These are phyloP conservation scores for Alosa sapidissima DNA, from an alignment of 2,797 vertebrate genomes.

Conservation along the genomic window DNA sequence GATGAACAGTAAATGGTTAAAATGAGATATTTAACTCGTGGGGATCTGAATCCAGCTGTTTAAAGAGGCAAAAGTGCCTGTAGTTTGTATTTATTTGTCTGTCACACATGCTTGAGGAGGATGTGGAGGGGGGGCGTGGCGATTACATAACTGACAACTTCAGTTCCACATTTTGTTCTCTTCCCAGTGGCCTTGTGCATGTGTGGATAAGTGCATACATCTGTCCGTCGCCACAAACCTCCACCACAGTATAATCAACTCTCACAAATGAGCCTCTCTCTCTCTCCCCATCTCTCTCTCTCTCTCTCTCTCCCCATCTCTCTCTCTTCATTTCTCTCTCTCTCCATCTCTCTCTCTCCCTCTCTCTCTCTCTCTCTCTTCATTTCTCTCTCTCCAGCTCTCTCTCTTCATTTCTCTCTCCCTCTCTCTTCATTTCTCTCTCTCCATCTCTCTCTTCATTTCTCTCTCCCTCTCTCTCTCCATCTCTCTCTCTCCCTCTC, in stretches of 20 bases:
- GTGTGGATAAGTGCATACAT: neutral
- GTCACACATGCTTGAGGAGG: neutral
- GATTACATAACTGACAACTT: neutral
- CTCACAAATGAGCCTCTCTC: neutral
- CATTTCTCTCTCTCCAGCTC: neutral
- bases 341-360: no score
- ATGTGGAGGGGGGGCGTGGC: conserved; percentile 1
- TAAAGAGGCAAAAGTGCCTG: neutral
- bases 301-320: neutral
- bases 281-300: neutral
- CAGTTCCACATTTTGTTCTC: neutral
- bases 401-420: conserved; percentile 1
- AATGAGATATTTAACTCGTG: neutral
- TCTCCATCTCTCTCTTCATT: neutral
- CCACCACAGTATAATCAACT: neutral
- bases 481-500: neutral
- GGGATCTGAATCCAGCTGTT: neutral
- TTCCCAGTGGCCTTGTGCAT: neutral
- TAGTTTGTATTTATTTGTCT: neutral
- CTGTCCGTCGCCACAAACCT: neutral
- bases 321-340: neutral
- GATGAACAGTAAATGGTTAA: conserved; percentile 21
- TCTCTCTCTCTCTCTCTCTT: no score
- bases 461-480: neutral
- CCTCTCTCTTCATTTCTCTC: neutral